These are phyloP conservation scores for Acanthosepion esculentum DNA, from an alignment of 2,888 invertebrate genomes.

Conservation along the genomic window DNA sequence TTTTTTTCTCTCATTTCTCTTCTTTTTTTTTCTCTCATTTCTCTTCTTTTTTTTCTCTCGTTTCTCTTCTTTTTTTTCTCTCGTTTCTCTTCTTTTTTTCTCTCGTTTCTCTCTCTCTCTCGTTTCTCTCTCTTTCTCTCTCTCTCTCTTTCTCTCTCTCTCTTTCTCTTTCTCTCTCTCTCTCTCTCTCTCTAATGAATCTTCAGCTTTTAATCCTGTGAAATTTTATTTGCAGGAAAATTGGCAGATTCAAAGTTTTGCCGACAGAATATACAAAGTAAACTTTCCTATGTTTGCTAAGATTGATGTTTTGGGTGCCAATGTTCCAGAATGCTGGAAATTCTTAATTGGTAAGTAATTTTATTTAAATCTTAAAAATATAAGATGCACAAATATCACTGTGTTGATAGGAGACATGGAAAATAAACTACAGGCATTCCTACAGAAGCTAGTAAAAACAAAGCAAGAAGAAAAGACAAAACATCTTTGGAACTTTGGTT, in stretches of 20 bases:
- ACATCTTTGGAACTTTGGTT: too few species aligned
- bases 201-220: not conserved
- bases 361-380: not conserved
- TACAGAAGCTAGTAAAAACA: too few species aligned
- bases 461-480: too few species aligned
- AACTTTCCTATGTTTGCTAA: slow-evolving; percentile 77
- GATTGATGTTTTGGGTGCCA: slow-evolving; percentile 73
- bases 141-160: accelerated
- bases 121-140: too few species aligned
- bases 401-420: too few species aligned
- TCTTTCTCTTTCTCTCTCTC: slow-evolving; percentile 49
- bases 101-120: too few species aligned
- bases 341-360: slow-evolving; percentile 65
- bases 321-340: slow-evolving; percentile 73
- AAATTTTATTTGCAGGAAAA: slow-evolving; percentile 64
- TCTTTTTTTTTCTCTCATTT: not conserved
- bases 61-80: too few species aligned
- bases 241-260: slow-evolving; percentile 73
- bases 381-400: too few species aligned
- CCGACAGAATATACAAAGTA: slow-evolving; percentile 70
- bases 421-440: too few species aligned
- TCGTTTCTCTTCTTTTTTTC: too few species aligned
- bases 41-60: too few species aligned
- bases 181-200: slow-evolving; percentile 51
- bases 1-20: too few species aligned